Conservation (phyloP, 2,113 vertebrate species). For the Phyllostomus discolor region DNA sequence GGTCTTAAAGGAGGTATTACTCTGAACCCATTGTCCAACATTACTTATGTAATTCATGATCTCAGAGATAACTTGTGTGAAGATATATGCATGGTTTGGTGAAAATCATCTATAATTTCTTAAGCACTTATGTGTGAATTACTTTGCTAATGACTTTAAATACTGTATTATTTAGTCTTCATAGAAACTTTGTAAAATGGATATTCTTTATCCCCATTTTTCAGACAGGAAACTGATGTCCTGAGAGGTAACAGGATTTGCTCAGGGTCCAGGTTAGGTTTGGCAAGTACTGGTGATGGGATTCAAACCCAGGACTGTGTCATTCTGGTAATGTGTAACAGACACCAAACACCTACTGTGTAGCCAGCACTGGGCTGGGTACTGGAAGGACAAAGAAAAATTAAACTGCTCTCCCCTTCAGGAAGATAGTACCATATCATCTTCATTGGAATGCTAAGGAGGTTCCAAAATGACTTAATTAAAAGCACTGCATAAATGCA, state of each 20-base stretch:
- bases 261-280: neutral
- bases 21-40: neutral
- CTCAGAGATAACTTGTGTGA: neutral
- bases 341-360: neutral
- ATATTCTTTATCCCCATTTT: neutral
- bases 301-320: neutral
- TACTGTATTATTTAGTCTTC: neutral
- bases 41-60: neutral
- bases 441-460: constrained; percentile 25
- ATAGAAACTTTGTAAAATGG: neutral
- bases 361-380: neutral
- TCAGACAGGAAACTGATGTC: neutral
- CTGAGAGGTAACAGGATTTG: neutral
- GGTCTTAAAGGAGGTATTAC: neutral
- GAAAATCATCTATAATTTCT: neutral
- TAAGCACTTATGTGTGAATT: neutral
- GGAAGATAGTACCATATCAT: neutral
- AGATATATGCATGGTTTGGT: neutral
- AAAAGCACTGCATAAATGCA: constrained; percentile 59
- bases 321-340: neutral
- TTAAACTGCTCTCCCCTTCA: neutral
- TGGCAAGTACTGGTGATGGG: neutral
- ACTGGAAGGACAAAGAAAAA: neutral
- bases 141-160: neutral
- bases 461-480: constrained; percentile 42